Base-by-base conservation (phyloP, 2,113 vertebrate species). In the Hyla sarda region DNA sequence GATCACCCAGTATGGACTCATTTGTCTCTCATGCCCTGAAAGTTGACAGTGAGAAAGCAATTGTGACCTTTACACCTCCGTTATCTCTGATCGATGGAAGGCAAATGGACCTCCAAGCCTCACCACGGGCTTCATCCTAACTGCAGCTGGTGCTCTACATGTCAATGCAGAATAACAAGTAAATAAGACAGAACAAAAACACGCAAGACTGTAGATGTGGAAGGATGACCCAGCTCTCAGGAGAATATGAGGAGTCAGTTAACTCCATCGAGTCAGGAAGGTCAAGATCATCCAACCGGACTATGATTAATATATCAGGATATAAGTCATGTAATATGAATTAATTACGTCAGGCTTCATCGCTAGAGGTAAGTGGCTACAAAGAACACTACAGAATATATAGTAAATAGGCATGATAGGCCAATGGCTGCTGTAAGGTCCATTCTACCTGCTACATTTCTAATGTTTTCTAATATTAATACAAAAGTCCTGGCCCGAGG, bases 41-140 rank as follows among this genome's bases (percentile, higher is more conserved):
- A 81, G 65, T 87, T 82, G 69, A 87, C 77, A 87, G 77, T 82
- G 54, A 87, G 85, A 87, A 87, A 82, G 67, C 85, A 32, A 41
- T 82, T 87, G 37, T 87, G 85, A 87, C 85, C 85, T 87, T 87
- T 87, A 87, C 52, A 87, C 85, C 78, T 87, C 85, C 78, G 78
- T 87, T 87, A 73, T 87, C 67, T 82, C 85, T 87, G 85, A 87
- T 87, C 69, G 85, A 87, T 87, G 78, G 85, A 82, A 82, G 77
- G 85, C 85, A 86, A 80, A 80, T 80, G 65, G 84, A 87, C 85
- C 85, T 82, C 62, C 69, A 74, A 82, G 78, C 77, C 72, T 87
- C 85, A 62, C 85, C 78, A n/a, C 77, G n/a, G 85, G 85, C 78
- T 25, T 69, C 77, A 82, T 82, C 71, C 69, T 87, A 87, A 86